Base-by-base conservation (phyloP, 2,113 vertebrate species). In the Peromyscus maniculatus region DNA sequence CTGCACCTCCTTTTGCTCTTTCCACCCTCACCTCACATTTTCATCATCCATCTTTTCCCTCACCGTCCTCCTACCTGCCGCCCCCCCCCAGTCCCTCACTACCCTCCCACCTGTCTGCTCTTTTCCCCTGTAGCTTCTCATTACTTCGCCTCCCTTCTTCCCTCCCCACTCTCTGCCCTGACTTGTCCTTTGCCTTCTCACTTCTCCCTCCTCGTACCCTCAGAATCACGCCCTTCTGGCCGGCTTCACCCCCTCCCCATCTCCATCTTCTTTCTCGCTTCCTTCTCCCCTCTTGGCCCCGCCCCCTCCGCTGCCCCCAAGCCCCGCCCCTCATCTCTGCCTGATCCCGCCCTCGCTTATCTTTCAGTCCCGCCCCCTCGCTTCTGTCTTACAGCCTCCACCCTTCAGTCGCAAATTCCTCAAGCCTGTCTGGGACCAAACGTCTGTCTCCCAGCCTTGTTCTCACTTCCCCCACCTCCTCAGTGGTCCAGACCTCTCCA, bases 331-430 rank as follows among this genome's bases (percentile, higher is more conserved):
- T 46, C 15, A 1, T 19, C 49, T 39, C 92, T 43, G 22, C 75
- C 16, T 69, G 46, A 82, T 5, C 89, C 92, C 86, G 36, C 93
- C 96, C 80, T 7, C 24, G 64, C 80, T 89, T 91, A 79, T 89
- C 92, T 82, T 62, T 49, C 82, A 1, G 55, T 62, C 95, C 82
- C 19, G 87, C 93, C 93, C 89, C 84, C 87, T 57, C 7, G 33
- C 67, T 36, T 12, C 24, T 13, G 89, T 96, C 92, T 89, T 16
- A 55, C 21, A 5, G 93, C 88, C 97, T 83, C 95, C 95, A 92
- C 97, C 94, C 97, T 94, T 87, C 74, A 43, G 93, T 67, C 72
- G 93, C 39, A n/a, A 84, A 93, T 95, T 89, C 95, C 74, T 93
- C 12, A 10, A 2, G 71, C 78, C 90, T 52, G 12, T 79, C 57